phyloP scores from a whole-genome alignment of 2,797 vertebrate species.

The Pygocentrus nattereri region DNA sequence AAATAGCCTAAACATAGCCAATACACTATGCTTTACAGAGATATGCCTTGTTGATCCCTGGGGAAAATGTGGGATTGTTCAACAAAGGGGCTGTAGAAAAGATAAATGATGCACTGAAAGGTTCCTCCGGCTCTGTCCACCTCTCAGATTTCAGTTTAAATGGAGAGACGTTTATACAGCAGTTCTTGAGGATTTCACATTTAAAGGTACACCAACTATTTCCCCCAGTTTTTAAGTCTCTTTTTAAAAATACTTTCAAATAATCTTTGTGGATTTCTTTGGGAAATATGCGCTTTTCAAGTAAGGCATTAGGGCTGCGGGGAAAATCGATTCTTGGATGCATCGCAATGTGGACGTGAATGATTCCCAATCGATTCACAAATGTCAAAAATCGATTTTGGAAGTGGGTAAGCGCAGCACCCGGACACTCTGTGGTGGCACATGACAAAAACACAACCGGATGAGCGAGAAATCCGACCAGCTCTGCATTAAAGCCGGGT shows the following conservation, averaged over 20 bases:
- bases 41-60: background rate
- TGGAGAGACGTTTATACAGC: background rate
- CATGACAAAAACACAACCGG: too few relatives aligned
- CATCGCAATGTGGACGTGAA: too few relatives aligned
- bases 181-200: background rate
- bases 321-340: too few relatives aligned
- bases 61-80: background rate
- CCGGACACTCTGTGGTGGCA: too few relatives aligned
- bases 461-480: too few relatives aligned
- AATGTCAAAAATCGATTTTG: too few relatives aligned
- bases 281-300: background rate
- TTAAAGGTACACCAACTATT: background rate
- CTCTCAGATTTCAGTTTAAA: background rate
- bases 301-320: too few relatives aligned
- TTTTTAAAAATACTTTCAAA: too few relatives aligned
- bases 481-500: too few relatives aligned
- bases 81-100: background rate
- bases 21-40: background rate
- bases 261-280: background rate
- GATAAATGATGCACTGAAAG: background rate
- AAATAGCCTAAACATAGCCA: conserved; percentile 8
- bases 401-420: too few relatives aligned
- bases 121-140: background rate
- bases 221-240: too few relatives aligned
- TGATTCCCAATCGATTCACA: too few relatives aligned